These are phyloP conservation scores for Clusia tigrina DNA, from an alignment of 2,888 invertebrate genomes.

Conservation along the genomic window DNA sequence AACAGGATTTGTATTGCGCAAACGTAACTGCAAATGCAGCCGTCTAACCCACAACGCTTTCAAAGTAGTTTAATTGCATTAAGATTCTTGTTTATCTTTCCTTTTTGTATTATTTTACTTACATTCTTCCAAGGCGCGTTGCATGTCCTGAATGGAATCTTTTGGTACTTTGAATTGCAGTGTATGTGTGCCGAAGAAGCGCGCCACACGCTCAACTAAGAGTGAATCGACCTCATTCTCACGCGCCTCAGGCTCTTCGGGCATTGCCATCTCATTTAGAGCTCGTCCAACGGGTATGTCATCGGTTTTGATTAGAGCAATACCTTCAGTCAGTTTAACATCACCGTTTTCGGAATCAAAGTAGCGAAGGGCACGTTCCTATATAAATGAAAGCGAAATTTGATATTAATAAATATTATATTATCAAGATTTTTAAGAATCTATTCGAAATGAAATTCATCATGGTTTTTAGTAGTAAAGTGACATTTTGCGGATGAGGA, in stretches of 20 bases:
- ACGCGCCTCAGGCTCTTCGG: slow-evolving; percentile 76
- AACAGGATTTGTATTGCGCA: too few relatives aligned
- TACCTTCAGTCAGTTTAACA: slow-evolving; percentile 72
- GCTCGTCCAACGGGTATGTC: slow-evolving; percentile 68
- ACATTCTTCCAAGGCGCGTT: slow-evolving; percentile 86
- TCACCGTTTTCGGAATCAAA: slow-evolving; percentile 72
- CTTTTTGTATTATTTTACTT: slow-evolving; percentile 51
- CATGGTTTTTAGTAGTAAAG: too few relatives aligned
- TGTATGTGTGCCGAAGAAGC: slow-evolving; percentile 80
- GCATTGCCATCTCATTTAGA: slow-evolving; percentile 73
- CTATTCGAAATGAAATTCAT: too few relatives aligned
- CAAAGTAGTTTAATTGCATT: neutral
- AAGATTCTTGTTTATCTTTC: neutral
- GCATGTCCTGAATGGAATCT: slow-evolving; percentile 75
- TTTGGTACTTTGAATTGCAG: slow-evolving; percentile 83
- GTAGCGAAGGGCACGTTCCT: slow-evolving; percentile 77
- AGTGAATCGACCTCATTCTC: slow-evolving; percentile 78
- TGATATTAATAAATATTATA: too few relatives aligned
- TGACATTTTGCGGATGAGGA: neutral
- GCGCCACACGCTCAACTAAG: slow-evolving; percentile 77
- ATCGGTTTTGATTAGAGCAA: slow-evolving; percentile 68
- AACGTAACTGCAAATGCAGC: neutral
- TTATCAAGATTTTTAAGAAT: too few relatives aligned
- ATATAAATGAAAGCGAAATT: slow-evolving; percentile 53
- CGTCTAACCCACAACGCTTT: neutral